Conservation (phyloP, 2,797 vertebrate species). For the Melanotaenia nigrans region DNA sequence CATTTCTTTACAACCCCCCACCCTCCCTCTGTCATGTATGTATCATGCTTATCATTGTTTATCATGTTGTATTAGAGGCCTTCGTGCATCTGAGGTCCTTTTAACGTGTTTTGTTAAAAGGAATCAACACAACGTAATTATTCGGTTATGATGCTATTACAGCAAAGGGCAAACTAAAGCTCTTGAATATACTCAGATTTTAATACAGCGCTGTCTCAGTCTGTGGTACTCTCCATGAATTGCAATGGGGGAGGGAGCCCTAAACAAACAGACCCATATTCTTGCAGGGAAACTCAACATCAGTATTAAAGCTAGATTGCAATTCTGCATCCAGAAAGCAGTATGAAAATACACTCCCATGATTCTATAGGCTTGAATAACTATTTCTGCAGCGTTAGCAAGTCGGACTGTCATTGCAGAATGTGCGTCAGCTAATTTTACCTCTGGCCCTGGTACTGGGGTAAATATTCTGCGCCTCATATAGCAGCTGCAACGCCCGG, state of each 20-base stretch:
- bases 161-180: constrained; percentile 3
- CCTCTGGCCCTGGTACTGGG: constrained; percentile 86
- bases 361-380: not conserved
- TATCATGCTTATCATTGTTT: no score
- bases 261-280: not conserved
- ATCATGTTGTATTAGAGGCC: not conserved
- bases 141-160: not conserved
- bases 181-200: not conserved
- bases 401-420: constrained; percentile 32
- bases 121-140: not conserved
- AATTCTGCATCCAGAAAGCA: not conserved
- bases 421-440: constrained; percentile 74
- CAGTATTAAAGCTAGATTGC: not conserved
- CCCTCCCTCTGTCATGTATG: no score
- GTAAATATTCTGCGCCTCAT: constrained; percentile 83
- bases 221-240: not conserved
- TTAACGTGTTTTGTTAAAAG: not conserved
- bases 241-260: constrained; percentile 17
- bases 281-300: not conserved
- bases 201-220: constrained; percentile 1
- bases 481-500: constrained; percentile 82
- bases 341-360: not conserved
- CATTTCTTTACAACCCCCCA: no score
- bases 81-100: not conserved
- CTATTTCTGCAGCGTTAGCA: constrained; percentile 17